These are phyloP conservation scores for Bombyx huttoni DNA, from an alignment of 2,888 invertebrate species.

Conservation along the genomic window DNA sequence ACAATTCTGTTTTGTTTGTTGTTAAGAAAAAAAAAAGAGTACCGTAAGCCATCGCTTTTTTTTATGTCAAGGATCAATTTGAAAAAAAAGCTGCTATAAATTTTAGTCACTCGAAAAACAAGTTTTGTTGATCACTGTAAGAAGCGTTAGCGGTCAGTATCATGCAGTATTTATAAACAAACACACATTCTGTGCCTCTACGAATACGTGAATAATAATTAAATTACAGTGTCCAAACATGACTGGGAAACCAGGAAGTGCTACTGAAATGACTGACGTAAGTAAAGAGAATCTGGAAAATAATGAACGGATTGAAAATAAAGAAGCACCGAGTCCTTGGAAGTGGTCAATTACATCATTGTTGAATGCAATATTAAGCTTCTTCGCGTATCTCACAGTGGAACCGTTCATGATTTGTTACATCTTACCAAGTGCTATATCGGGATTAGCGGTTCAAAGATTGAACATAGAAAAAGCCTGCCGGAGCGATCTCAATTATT, in stretches of 20 bases:
- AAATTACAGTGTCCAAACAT: not conserved
- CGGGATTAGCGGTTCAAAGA: conserved; percentile 68
- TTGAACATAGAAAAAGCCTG: conserved; percentile 73
- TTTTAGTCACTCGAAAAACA: not conserved
- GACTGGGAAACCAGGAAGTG: not conserved
- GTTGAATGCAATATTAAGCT: not conserved
- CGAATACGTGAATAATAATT: conserved; percentile 5
- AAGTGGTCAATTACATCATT: not conserved
- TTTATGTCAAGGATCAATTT: no score
- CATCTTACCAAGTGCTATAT: conserved; percentile 73
- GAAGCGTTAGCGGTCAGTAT: conserved; percentile 17
- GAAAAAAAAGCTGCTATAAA: not conserved
- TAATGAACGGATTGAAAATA: conserved; percentile 6
- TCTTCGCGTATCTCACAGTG: conserved; percentile 57
- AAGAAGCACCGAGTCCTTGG: conserved; percentile 2
- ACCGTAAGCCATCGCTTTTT: no score
- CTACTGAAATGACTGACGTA: not conserved
- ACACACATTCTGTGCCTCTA: conserved; percentile 7
- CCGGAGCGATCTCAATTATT: conserved; percentile 57
- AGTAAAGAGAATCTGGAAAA: not conserved
- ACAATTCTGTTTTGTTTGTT: no score
- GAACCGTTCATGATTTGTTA: conserved; percentile 77
- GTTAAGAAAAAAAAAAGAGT: no score
- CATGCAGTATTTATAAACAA: conserved; percentile 16
- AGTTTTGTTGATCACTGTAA: conserved; percentile 12